phyloP scores from a whole-genome alignment of 92 coral and sea anemone species.

The Zoanthus gigantus region DNA sequence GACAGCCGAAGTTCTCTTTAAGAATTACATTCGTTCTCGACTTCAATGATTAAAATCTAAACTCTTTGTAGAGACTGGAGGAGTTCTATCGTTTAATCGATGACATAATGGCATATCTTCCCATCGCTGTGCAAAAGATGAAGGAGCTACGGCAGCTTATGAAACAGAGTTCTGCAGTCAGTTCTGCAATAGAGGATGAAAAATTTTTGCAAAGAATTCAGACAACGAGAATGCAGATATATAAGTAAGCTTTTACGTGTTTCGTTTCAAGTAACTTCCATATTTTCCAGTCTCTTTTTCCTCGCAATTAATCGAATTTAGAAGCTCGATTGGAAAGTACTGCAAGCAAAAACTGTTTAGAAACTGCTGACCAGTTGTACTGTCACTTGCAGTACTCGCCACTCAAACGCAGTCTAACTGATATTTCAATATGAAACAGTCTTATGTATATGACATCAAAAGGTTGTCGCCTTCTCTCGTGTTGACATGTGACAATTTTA shows the following conservation, averaged over 20 bases:
- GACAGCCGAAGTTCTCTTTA: background rate
- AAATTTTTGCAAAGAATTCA: conserved; percentile 75
- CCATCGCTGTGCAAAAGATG: conserved; percentile 72
- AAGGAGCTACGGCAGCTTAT: conserved; percentile 63
- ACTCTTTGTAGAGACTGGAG: conserved; percentile 67
- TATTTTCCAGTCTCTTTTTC: too few relatives aligned
- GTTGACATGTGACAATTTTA: too few relatives aligned
- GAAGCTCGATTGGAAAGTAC: too few relatives aligned
- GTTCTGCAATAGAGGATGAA: conserved; percentile 48
- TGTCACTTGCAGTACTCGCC: too few relatives aligned
- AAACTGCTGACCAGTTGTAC: too few relatives aligned
- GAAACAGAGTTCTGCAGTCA: conserved; percentile 38
- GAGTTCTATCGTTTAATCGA: conserved; percentile 86
- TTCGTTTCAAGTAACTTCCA: background rate
- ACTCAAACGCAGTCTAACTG: too few relatives aligned
- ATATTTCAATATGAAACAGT: too few relatives aligned
- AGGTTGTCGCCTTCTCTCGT: too few relatives aligned
- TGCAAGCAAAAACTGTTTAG: too few relatives aligned
- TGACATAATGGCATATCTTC: conserved; percentile 66
- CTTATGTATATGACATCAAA: too few relatives aligned
- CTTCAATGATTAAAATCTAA: background rate
- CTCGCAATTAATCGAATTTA: too few relatives aligned
- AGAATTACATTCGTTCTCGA: background rate
- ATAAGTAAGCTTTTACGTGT: conserved; percentile 60
- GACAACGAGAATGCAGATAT: conserved; percentile 75